Evolutionary conservation across 2,888 invertebrate genomes (phyloP).

Genomic region (Pollenia angustigena): DNA sequence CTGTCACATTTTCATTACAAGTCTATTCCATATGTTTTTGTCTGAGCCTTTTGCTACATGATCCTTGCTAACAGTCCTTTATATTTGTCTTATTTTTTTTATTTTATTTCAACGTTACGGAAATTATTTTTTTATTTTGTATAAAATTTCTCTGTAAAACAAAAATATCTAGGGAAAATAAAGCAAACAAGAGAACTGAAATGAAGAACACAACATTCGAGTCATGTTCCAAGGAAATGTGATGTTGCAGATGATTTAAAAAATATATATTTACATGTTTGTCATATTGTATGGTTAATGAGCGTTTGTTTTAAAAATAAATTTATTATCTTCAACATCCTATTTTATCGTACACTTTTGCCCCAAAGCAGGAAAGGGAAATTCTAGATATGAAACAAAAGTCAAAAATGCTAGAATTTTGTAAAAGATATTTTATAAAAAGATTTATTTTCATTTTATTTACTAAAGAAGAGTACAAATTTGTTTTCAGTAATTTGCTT

Average conservation of each 20-base stretch:
- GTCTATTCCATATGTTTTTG: neutral
- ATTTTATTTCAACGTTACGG: constrained; percentile 26
- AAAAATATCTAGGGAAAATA: constrained; percentile 21
- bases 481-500: too few relatives aligned
- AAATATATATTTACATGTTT: neutral
- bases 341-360: constrained; percentile 9
- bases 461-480: too few relatives aligned
- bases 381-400: neutral
- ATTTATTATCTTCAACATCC: constrained; percentile 47
- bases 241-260: constrained; percentile 48
- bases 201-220: constrained; percentile 37
- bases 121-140: constrained; percentile 62
- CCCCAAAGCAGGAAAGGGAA: constrained; percentile 36
- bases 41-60: constrained; percentile 7
- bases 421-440: neutral
- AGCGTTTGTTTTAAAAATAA: constrained; percentile 12
- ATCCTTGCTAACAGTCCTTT: neutral
- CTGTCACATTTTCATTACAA: neutral
- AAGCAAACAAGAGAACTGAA: neutral
- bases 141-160: constrained; percentile 24
- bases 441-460: too few relatives aligned
- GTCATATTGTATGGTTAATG: constrained; percentile 17
- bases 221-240: constrained; percentile 54
- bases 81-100: neutral
- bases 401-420: neutral